Evolutionary conservation across 2,888 invertebrate species (phyloP), one percentile per base, ranked within the genome.

Genomic region (Actias luna): DNA sequence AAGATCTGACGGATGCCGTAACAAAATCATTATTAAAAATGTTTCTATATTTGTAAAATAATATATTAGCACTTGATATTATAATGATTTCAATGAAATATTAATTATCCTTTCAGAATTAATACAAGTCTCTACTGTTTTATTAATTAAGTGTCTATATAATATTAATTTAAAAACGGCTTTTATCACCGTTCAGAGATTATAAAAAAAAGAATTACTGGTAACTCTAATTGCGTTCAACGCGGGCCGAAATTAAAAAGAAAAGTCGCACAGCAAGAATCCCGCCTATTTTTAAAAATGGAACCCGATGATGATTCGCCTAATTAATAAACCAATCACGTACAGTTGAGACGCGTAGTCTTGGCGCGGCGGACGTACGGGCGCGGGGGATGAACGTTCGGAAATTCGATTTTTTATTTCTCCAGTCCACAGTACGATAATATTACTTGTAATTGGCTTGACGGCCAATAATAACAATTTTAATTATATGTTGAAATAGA

Each of bases 311-410:
- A 91, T 92, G 91, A 92, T 91, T 92, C 92, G 91, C 88, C 90
- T 92, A 92, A 92, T 92, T 92, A 92, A 92, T 92, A 92, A 92
- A 90, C 92, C 92, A 92, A 92, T 92, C 92, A 92, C 92, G 92
- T 92, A 90, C 91, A 89, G 85, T 88, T 88, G 90, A 88, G 92
- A 89, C 91, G 90, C 92, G 92, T 90, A 89, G 85, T 82, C 87
- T 88, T 88, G 87, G 91, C 83, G 91, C 91, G 91, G 87, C 89
- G 89, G 90, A 87, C 90, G 92, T 87, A 92, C 89, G 91, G 89
- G 88, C 85, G 87, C 87, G 88, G 90, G 90, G 91, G 90, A 89
- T 91, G 92, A 89, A 87, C 85, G 90, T 78, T 89, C 80, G 84
- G 89, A 92, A 85, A 91, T 91, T 91, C 92, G 91, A 88, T 90